These are phyloP conservation scores for Microplitis mediator DNA, from an alignment of 1,140 invertebrate genomes.

Conservation along the genomic window DNA sequence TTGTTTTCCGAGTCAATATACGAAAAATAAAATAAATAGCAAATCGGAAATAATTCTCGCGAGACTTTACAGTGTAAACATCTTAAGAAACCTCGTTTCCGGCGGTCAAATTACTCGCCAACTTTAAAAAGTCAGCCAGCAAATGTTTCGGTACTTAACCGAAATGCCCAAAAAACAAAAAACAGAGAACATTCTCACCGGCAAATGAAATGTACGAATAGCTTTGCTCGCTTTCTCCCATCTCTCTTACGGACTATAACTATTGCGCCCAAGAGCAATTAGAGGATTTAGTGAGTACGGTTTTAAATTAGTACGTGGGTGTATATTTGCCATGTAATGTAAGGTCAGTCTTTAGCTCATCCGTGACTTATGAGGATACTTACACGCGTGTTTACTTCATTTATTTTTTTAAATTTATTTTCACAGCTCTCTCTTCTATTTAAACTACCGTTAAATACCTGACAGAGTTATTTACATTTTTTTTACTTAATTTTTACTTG, in stretches of 20 bases:
- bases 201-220: constrained; percentile 29
- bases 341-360: constrained; percentile 12
- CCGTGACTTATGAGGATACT: background rate
- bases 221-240: background rate
- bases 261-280: constrained; percentile 25
- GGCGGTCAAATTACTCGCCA: background rate
- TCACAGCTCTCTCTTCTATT: too few relatives aligned
- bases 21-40: too few relatives aligned
- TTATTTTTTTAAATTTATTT: too few relatives aligned
- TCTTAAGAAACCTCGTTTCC: background rate
- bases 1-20: too few relatives aligned
- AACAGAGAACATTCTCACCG: background rate
- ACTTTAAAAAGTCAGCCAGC: too few relatives aligned
- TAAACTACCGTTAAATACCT: too few relatives aligned
- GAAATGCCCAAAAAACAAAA: too few relatives aligned
- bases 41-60: background rate
- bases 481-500: too few relatives aligned
- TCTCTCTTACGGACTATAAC: constrained; percentile 19
- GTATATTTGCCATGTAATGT: constrained; percentile 11
- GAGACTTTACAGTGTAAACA: background rate
- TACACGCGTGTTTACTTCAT: background rate
- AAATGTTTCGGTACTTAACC: too few relatives aligned
- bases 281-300: constrained; percentile 29
- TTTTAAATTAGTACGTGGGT: constrained; percentile 32
- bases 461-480: too few relatives aligned